Evolutionary conservation across 1,140 invertebrate genomes (phyloP).

Genomic region (Scaptodrosophila lebanonensis): DNA sequence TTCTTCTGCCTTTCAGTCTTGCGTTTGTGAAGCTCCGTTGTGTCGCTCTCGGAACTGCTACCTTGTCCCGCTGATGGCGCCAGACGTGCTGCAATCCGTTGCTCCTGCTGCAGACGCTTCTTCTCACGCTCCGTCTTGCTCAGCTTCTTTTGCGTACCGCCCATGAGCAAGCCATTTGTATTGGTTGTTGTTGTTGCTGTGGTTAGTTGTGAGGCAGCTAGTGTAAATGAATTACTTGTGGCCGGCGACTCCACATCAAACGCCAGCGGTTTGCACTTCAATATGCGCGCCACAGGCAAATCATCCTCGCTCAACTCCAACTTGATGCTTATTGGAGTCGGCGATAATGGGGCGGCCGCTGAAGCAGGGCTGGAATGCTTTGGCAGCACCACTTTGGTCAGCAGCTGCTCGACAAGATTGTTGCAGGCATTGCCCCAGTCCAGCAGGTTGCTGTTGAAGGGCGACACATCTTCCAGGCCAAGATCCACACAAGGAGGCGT

Average conservation of each 20-base stretch:
- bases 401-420: constrained; percentile 67
- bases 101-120: constrained; percentile 62
- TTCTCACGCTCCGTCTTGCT: constrained; percentile 68
- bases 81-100: constrained; percentile 62
- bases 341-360: neutral
- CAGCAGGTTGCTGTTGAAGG: constrained; percentile 36
- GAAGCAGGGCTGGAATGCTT: neutral
- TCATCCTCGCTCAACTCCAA: constrained; percentile 63
- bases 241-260: constrained; percentile 50
- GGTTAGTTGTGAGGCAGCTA: constrained; percentile 37
- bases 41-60: constrained; percentile 71
- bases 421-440: constrained; percentile 75
- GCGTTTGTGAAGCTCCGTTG: constrained; percentile 59
- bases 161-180: constrained; percentile 30
- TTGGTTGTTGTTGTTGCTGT: constrained; percentile 39
- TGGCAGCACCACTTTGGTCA: constrained; percentile 20
- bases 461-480: constrained; percentile 24
- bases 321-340: constrained; percentile 35
- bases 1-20: constrained; percentile 68
- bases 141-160: constrained; percentile 58
- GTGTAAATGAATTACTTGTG: constrained; percentile 6
- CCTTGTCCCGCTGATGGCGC: constrained; percentile 41
- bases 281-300: constrained; percentile 53
- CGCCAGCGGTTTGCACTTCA: constrained; percentile 37
- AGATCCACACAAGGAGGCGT: constrained; percentile 4